phyloP scores from a whole-genome alignment of 2,113 vertebrate species.

The Athene noctua region DNA sequence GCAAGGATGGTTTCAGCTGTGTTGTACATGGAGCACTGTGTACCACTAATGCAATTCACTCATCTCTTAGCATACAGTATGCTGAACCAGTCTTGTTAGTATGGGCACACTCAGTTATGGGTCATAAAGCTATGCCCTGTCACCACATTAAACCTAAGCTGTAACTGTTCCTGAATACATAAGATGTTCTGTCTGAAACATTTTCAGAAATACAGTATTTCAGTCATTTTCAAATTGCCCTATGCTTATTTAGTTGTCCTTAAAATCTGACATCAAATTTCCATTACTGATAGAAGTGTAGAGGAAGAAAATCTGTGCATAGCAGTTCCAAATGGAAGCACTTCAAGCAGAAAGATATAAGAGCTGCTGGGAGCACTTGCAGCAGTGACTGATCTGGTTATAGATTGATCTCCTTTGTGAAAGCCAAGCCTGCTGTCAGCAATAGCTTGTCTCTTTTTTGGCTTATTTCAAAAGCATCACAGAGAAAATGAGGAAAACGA shows the following conservation, averaged over 20 bases:
- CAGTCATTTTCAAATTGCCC: neutral
- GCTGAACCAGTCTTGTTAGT: neutral
- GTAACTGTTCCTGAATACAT: neutral
- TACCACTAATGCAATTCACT: neutral
- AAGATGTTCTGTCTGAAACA: neutral
- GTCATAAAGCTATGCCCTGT: neutral
- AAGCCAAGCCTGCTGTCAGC: constrained; percentile 15
- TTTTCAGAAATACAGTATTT: neutral
- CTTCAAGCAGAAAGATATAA: constrained; percentile 10
- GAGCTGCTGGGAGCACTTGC: neutral
- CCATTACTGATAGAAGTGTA: neutral
- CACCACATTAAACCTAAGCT: neutral
- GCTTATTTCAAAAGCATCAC: neutral
- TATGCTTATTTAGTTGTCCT: neutral
- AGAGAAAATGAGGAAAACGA: constrained; percentile 2
- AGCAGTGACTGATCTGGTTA: neutral
- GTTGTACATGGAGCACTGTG: neutral
- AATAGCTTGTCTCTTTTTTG: neutral
- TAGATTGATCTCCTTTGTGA: neutral
- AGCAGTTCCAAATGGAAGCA: constrained; percentile 15
- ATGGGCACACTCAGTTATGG: neutral
- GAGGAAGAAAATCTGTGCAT: neutral
- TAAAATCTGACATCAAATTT: neutral
- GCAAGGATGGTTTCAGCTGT: neutral
- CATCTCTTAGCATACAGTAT: neutral